Evolutionary conservation across 2,797 vertebrate genomes (phyloP).

Genomic region (Melanotaenia nigrans): DNA sequence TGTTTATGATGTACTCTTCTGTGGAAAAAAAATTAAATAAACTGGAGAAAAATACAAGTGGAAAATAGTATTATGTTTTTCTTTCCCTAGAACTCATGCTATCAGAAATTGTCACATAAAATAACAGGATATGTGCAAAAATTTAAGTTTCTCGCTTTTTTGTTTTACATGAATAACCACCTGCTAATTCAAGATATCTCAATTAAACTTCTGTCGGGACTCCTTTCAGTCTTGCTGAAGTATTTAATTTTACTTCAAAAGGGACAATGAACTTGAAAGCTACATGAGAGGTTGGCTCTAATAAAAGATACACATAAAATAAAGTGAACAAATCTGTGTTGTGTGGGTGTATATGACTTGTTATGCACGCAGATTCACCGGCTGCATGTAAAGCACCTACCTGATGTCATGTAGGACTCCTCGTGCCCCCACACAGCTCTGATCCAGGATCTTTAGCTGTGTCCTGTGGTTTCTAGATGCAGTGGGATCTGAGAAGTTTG

Average conservation of each 20-base stretch:
- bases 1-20: constrained; percentile 45
- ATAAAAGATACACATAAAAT: no score
- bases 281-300: no score
- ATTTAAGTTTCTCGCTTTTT: background rate
- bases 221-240: background rate
- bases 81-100: background rate
- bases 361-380: background rate
- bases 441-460: background rate
- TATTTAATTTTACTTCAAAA: background rate
- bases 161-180: background rate
- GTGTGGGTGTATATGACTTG: no score
- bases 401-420: background rate
- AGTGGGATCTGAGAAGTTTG: no score
- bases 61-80: background rate
- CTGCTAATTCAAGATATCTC: background rate
- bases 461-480: no score
- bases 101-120: background rate
- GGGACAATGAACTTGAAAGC: no score
- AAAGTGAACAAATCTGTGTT: no score
- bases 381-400: background rate
- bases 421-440: background rate
- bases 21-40: constrained; percentile 15
- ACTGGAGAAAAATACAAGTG: constrained; percentile 13
- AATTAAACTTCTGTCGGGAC: background rate
- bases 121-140: background rate